phyloP scores from a whole-genome alignment of 2,888 invertebrate species.

The Tenthredo mesomela region DNA sequence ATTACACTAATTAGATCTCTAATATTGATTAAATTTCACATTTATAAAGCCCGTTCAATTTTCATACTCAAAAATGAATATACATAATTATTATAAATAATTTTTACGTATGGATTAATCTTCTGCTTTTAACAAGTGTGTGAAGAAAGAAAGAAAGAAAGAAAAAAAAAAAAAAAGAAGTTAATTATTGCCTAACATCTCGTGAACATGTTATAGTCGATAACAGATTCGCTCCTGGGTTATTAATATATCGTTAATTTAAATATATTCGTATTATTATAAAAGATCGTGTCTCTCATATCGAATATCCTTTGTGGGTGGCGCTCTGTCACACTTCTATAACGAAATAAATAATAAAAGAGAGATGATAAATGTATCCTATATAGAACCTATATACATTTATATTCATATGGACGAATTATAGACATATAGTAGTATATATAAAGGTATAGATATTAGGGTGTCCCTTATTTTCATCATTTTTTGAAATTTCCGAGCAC shows the following conservation, averaged over 20 bases:
- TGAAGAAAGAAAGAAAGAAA: not conserved
- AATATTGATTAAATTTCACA: no score
- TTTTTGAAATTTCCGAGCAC: no score
- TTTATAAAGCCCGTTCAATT: no score
- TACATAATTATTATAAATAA: not conserved
- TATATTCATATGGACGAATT: constrained; percentile 19
- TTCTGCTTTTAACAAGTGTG: not conserved
- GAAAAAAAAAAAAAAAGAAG: not conserved
- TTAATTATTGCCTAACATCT: not conserved
- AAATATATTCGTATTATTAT: not conserved
- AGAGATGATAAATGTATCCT: not conserved
- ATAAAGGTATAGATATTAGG: not conserved
- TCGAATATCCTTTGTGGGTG: constrained; percentile 2
- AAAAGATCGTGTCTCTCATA: not conserved
- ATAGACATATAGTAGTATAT: not conserved
- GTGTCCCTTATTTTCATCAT: no score
- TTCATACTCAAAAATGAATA: not conserved
- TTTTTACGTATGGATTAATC: not conserved
- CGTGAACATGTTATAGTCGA: not conserved
- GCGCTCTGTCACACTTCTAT: not conserved
- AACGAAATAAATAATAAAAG: not conserved
- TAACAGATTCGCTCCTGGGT: not conserved
- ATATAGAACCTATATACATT: not conserved
- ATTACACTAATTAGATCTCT: no score
- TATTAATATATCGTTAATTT: not conserved